Conservation (phyloP, 1,140 invertebrate genomes). For the Solen grandis region DNA sequence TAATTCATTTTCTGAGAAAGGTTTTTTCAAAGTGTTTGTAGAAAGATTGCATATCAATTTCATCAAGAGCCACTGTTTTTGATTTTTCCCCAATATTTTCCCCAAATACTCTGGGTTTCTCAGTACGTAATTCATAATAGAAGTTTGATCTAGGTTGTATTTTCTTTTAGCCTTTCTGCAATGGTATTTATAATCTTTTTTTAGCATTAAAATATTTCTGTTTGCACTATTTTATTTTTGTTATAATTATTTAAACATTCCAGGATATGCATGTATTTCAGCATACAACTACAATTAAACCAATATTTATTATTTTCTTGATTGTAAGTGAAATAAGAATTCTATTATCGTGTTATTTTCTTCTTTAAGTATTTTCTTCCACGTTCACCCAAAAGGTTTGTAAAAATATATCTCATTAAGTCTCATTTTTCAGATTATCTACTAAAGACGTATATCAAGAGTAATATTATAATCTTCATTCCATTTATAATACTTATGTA, state of each 20-base stretch:
- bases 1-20: background rate
- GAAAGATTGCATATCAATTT: background rate
- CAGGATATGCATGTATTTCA: background rate
- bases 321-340: background rate
- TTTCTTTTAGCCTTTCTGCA: background rate
- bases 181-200: conserved; percentile 3
- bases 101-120: conserved; percentile 12
- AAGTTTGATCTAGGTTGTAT: background rate
- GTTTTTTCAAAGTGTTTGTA: conserved; percentile 7
- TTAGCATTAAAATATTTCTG: background rate
- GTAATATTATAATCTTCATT: too few relatives aligned
- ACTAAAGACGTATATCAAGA: too few relatives aligned
- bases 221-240: background rate
- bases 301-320: background rate
- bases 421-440: background rate
- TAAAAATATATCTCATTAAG: background rate
- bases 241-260: background rate
- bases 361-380: background rate
- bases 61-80: background rate
- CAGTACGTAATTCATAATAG: background rate
- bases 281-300: background rate
- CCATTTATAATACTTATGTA: too few relatives aligned
- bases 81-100: background rate
- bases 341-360: background rate
- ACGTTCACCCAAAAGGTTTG: background rate